phyloP scores from a whole-genome alignment of 2,113 vertebrate species.

The Leptodactylus fuscus region DNA sequence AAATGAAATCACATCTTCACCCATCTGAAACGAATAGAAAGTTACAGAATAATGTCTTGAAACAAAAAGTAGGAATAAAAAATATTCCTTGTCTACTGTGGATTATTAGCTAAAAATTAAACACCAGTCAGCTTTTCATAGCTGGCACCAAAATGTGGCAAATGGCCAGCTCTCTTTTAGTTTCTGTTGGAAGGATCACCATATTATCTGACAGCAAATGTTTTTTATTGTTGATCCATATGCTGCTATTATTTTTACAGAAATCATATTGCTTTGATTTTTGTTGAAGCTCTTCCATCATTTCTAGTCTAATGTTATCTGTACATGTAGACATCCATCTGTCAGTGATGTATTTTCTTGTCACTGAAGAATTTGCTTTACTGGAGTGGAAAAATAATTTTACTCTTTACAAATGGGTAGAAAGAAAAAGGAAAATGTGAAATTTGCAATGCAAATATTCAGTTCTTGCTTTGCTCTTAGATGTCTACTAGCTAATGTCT shows the following conservation, averaged over 20 bases:
- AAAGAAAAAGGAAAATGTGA: neutral
- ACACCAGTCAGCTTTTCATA: conserved; percentile 38
- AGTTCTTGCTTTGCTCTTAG: conserved; percentile 20
- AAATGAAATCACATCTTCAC: neutral
- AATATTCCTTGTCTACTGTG: neutral
- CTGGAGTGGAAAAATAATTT: conserved; percentile 27
- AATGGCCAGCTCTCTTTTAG: conserved; percentile 48
- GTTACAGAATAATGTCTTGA: too few relatives aligned
- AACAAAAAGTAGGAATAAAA: too few relatives aligned
- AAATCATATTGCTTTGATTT: conserved; percentile 61
- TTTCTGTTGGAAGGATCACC: conserved; percentile 52
- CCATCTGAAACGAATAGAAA: too few relatives aligned
- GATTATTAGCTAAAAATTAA: conserved; percentile 18
- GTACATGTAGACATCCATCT: conserved; percentile 48
- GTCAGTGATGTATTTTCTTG: conserved; percentile 42
- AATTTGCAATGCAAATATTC: conserved; percentile 42
- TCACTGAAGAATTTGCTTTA: neutral
- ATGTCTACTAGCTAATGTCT: conserved; percentile 25
- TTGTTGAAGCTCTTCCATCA: conserved; percentile 54
- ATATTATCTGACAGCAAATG: conserved; percentile 58
- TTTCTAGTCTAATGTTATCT: conserved; percentile 38
- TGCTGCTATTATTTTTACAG: conserved; percentile 61
- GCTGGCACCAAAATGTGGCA: conserved; percentile 35
- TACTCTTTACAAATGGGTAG: neutral
- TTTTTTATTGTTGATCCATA: conserved; percentile 61